Conservation (phyloP, 2,888 invertebrate genomes). For the Onchidella celtica region DNA sequence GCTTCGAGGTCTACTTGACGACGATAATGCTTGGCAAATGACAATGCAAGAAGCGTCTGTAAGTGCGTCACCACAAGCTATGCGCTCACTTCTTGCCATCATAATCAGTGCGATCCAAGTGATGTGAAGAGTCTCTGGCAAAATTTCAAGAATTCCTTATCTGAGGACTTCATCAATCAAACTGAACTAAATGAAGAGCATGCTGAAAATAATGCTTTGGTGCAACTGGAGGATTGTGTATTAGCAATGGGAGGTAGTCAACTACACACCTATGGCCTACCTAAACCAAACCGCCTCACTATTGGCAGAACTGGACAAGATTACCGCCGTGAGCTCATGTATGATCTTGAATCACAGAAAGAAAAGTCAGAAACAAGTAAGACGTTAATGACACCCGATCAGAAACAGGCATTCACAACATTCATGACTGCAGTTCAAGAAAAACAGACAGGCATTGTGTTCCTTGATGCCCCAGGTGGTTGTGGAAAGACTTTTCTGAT, state of each 20-base stretch:
- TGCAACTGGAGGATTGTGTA: background rate
- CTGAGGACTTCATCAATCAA: too few relatives aligned
- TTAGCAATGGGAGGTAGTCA: background rate
- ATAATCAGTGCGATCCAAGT: too few relatives aligned
- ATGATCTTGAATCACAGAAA: background rate
- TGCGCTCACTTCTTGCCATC: too few relatives aligned
- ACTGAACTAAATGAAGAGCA: background rate
- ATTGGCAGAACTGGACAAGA: background rate
- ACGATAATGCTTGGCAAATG: too few relatives aligned
- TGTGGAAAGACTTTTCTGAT: slow-evolving; percentile 15
- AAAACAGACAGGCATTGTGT: background rate
- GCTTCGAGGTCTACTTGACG: background rate
- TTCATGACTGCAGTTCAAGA: background rate
- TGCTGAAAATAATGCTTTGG: background rate
- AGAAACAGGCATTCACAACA: background rate
- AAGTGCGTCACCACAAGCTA: too few relatives aligned
- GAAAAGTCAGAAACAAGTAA: too few relatives aligned
- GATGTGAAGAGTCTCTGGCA: background rate
- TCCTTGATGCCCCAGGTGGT: slow-evolving; percentile 15
- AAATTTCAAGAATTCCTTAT: background rate
- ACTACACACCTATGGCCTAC: background rate
- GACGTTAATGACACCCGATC: background rate
- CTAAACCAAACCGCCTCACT: background rate
- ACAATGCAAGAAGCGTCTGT: too few relatives aligned
- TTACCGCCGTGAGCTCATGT: background rate